A percentile compares a stretch with the other conserved stretches of the same genome.
Conservation (phyloP, 2,888 invertebrate species). For the Macrosoma leucophasiata region DNA sequence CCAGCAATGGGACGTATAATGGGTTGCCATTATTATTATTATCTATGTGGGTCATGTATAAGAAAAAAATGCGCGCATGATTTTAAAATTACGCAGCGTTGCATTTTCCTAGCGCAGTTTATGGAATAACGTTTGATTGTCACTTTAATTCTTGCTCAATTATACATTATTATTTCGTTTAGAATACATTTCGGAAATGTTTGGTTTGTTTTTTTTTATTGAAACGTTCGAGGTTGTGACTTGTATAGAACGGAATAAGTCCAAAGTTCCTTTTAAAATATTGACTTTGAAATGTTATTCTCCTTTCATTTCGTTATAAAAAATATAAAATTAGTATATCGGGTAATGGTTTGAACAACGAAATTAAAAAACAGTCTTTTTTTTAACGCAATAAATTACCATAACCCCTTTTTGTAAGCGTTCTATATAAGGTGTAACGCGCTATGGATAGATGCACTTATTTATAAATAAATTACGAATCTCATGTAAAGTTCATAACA, state of each 20-base stretch:
- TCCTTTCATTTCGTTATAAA: slow-evolving; percentile 28
- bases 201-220: slow-evolving; percentile 38
- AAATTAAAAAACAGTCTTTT: slow-evolving; percentile 22
- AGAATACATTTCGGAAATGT: slow-evolving; percentile 32
- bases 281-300: slow-evolving; percentile 67
- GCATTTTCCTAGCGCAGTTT: not conserved
- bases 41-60: slow-evolving; percentile 2
- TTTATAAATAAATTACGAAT: slow-evolving; percentile 25
- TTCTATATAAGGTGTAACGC: slow-evolving; percentile 8
- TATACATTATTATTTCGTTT: too few species aligned
- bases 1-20: not conserved
- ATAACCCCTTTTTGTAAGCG: slow-evolving; percentile 7
- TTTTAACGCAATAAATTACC: not conserved
- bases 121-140: slow-evolving; percentile 62
- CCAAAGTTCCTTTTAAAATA: slow-evolving; percentile 51
- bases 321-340: slow-evolving; percentile 20
- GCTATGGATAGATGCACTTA: slow-evolving; percentile 6
- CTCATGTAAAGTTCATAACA: slow-evolving; percentile 58
- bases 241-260: slow-evolving; percentile 44
- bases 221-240: slow-evolving; percentile 63
- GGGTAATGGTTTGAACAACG: slow-evolving; percentile 35
- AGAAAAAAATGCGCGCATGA: slow-evolving; percentile 6
- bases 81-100: slow-evolving; percentile 6
- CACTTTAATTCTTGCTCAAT: slow-evolving; percentile 67
- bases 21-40: not conserved